A percentile compares a stretch with the other conserved stretches of the same genome.
Evolutionary conservation across 2,113 vertebrate genomes (phyloP).

Genomic region (Ammodytes marinus): DNA sequence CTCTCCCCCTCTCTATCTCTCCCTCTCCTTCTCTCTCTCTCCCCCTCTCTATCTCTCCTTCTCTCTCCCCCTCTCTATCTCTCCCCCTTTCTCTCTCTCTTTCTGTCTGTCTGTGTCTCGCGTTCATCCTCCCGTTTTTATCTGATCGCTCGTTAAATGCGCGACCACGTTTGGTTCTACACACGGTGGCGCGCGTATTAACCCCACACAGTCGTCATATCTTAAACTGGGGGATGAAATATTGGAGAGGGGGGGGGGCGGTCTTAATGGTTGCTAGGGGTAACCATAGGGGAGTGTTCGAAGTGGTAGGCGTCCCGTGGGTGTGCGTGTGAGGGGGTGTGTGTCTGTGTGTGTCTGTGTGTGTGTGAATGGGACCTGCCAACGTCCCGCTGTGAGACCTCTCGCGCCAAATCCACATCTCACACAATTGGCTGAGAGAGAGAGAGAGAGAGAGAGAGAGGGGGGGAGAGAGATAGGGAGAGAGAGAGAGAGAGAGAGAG

Average conservation of each 20-base stretch:
- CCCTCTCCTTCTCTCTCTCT: slow-evolving; percentile 3
- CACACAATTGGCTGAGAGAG: slow-evolving; percentile 53
- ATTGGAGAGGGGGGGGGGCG: not conserved
- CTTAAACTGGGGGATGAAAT: slow-evolving; percentile 24
- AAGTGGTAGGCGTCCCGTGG: slow-evolving; percentile 16
- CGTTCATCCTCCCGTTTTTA: not conserved
- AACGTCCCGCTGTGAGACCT: slow-evolving; percentile 49
- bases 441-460: not conserved
- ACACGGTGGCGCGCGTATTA: too few relatives aligned
- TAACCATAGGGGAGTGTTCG: slow-evolving; percentile 57
- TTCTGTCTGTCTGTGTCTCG: not conserved
- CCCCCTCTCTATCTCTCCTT: not conserved
- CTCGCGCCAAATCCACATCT: slow-evolving; percentile 66
- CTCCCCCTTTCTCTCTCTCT: not conserved
- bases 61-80: not conserved
- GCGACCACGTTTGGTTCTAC: slow-evolving; percentile 1
- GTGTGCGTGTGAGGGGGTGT: not conserved
- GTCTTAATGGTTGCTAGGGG: slow-evolving; percentile 64
- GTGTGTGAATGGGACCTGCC: slow-evolving; percentile 26
- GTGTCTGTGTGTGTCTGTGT: not conserved
- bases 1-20: slow-evolving; percentile 2
- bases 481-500: slow-evolving; percentile 23
- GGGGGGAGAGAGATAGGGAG: slow-evolving; percentile 5
- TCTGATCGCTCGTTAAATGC: not conserved
- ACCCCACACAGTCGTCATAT: not conserved